Percentiles rank a stretch among this genome's conserved stretches.
Evolutionary conservation across 30 jellyfish, hydroid and myxozoan species (phyloP).

Genomic region (Chironex yamaguchii): DNA sequence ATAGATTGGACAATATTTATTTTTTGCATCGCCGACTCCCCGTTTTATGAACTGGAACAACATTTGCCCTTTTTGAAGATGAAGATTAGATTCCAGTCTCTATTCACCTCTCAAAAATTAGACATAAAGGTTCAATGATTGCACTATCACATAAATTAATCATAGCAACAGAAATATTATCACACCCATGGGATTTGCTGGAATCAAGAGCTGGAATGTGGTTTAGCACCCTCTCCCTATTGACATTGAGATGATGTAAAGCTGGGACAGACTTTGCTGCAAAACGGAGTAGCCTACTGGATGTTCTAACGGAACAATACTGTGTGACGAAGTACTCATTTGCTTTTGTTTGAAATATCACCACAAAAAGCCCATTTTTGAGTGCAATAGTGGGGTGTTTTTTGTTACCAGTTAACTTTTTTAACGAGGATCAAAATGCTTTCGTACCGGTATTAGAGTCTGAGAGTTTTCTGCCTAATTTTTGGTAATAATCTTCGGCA

Average conservation of each 20-base stretch:
- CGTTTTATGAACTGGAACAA: conserved; percentile 56
- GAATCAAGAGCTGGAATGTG: conserved; percentile 28
- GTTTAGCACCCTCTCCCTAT: conserved; percentile 4
- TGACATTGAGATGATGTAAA: neutral
- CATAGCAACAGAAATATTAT: too few relatives aligned
- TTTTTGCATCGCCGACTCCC: conserved; percentile 49
- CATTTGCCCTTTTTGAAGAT: conserved; percentile 36
- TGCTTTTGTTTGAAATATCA: conserved; percentile 31
- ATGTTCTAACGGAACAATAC: conserved; percentile 4
- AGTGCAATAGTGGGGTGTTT: conserved; percentile 36
- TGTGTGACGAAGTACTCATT: conserved; percentile 34
- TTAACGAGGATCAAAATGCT: conserved; percentile 32
- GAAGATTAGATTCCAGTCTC: conserved; percentile 34
- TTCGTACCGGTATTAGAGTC: conserved; percentile 43
- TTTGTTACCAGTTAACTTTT: neutral
- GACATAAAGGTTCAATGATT: conserved; percentile 16
- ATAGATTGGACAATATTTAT: conserved; percentile 56
- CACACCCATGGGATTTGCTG: conserved; percentile 65
- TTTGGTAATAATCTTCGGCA: conserved; percentile 5
- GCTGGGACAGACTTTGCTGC: neutral
- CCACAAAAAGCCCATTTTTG: conserved; percentile 38
- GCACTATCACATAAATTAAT: conserved; percentile 29
- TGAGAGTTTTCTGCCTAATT: conserved; percentile 26
- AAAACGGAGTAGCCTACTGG: neutral
- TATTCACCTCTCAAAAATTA: conserved; percentile 11